A percentile compares a stretch with the other conserved stretches of the same genome.
phyloP scores from a whole-genome alignment of 2,797 vertebrate species.

The Carcharodon carcharias region DNA sequence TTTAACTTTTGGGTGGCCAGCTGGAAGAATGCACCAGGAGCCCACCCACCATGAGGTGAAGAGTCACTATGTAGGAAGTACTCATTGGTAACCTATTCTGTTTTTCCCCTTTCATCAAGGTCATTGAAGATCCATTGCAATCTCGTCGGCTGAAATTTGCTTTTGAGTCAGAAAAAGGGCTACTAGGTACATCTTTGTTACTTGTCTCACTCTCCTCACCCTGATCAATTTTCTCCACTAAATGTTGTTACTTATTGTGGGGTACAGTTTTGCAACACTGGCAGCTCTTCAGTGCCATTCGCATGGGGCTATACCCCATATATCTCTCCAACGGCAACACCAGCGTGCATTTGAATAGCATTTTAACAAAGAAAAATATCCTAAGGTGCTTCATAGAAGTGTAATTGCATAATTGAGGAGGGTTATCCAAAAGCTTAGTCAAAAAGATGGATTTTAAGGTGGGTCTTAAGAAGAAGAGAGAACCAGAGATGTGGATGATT shows the following conservation, averaged over 20 bases:
- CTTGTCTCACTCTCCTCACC: not conserved
- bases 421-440: not conserved
- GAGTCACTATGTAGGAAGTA: no score
- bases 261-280: not conserved
- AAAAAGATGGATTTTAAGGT: not conserved
- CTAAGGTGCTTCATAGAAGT: not conserved
- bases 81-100: not conserved
- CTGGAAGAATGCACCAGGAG: not conserved
- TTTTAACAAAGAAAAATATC: not conserved
- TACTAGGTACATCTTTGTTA: slow-evolving; percentile 65
- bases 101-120: slow-evolving; percentile 57
- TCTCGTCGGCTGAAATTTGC: slow-evolving; percentile 88
- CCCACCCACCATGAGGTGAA: not conserved
- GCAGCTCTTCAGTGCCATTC: not conserved
- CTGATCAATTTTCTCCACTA: not conserved
- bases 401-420: not conserved
- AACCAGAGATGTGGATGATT: not conserved
- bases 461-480: not conserved
- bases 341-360: not conserved
- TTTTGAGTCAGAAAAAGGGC: slow-evolving; percentile 93
- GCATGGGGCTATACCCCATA: no score
- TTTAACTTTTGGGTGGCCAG: not conserved
- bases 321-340: not conserved
- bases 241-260: not conserved
- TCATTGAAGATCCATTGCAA: slow-evolving; percentile 89